A percentile compares a stretch with the other conserved stretches of the same genome.
These are phyloP conservation scores for Psittacara wagleri DNA, from an alignment of 2,113 vertebrate genomes.

Conservation along the genomic window DNA sequence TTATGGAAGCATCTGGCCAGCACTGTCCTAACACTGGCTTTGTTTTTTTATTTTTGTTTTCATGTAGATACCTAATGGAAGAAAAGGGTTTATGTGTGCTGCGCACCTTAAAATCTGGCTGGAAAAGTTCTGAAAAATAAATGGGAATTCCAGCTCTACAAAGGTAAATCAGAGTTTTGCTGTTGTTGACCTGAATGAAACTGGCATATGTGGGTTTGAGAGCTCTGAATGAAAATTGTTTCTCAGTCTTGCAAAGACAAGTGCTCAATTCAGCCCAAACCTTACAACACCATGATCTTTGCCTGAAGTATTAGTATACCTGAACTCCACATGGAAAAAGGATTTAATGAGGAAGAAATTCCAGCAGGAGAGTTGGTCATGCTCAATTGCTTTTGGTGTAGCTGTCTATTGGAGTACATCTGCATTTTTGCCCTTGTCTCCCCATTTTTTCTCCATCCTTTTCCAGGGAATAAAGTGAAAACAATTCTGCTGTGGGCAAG, in stretches of 20 bases:
- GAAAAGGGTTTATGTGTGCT: background rate
- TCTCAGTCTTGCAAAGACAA: background rate
- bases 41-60: background rate
- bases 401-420: background rate
- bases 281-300: background rate
- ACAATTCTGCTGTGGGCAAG: conserved; percentile 23
- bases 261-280: background rate
- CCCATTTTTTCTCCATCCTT: background rate
- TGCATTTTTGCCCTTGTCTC: background rate
- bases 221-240: background rate
- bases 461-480: conserved; percentile 2
- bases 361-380: background rate
- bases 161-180: background rate
- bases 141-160: background rate
- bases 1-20: background rate
- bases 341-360: conserved; percentile 1
- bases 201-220: background rate
- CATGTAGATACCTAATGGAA: background rate
- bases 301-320: background rate
- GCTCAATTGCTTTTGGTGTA: background rate
- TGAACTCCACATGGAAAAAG: background rate
- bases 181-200: background rate
- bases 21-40: background rate
- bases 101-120: background rate
- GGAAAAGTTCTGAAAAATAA: background rate